Conservation (phyloP, 30 jellyfish, hydroid and myxozoan genomes). For the Turritopsis rubra region DNA sequence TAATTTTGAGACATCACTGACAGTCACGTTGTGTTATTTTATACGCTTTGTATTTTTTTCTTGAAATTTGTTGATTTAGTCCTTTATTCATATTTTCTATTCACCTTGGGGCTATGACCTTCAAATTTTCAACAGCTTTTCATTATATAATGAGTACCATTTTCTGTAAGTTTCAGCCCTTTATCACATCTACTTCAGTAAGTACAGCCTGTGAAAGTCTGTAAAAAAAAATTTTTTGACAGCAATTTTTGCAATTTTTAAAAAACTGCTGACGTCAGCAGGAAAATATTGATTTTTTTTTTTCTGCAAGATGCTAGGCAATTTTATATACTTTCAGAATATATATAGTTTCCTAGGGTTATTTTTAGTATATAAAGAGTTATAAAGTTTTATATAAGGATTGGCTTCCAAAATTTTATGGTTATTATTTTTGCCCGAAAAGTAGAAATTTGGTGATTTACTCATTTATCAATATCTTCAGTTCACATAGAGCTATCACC, state of each 20-base stretch:
- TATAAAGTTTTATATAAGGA: no score
- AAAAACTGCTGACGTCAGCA: no score
- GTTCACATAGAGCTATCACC: neutral
- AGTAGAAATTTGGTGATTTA: conserved; percentile 2
- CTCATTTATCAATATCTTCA: neutral
- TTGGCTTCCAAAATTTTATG: no score
- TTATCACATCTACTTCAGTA: conserved; percentile 1
- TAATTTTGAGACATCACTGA: neutral
- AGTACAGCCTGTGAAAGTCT: conserved; percentile 5
- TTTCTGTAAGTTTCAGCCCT: neutral
- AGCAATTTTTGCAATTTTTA: no score
- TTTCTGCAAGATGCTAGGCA: no score
- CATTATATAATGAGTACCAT: neutral
- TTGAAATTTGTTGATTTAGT: neutral
- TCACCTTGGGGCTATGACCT: neutral
- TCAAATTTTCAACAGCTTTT: conserved; percentile 3
- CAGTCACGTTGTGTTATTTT: conserved; percentile 4
- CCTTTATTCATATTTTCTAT: neutral
- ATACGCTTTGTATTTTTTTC: neutral
- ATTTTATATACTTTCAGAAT: no score
- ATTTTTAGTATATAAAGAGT: no score
- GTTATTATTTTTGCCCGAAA: no score
- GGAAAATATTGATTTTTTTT: no score
- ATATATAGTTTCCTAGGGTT: no score
- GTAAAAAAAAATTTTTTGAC: no score